Evolutionary conservation across 1,140 invertebrate genomes (phyloP).

Genomic region (Sminthurinus signatus): DNA sequence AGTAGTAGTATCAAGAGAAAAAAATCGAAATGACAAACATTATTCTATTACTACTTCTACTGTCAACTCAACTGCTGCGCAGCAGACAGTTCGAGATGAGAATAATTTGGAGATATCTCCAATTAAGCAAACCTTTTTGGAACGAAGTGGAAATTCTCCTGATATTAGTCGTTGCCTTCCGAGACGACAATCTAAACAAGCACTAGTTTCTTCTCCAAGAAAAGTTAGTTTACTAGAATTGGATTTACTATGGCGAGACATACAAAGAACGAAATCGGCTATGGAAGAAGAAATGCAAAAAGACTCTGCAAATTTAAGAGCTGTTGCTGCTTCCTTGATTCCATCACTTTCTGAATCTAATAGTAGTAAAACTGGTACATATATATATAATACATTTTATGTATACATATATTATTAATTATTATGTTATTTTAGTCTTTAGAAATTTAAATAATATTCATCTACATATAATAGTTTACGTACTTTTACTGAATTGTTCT

Average conservation of each 20-base stretch:
- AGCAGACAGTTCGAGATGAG: constrained; percentile 6
- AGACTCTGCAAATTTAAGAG: constrained; percentile 5
- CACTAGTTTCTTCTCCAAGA: background rate
- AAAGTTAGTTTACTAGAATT: constrained; percentile 21
- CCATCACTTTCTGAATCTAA: no score
- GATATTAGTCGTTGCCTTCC: constrained; percentile 15
- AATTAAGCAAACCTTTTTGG: background rate
- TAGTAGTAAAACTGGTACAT: no score
- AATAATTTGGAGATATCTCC: constrained; percentile 4
- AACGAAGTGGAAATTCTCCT: background rate
- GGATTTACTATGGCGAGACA: constrained; percentile 24
- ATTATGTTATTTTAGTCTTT: no score
- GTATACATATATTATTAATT: no score
- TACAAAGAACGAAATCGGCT: constrained; percentile 19
- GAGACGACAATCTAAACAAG: background rate
- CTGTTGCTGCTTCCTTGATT: background rate
- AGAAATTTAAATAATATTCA: no score
- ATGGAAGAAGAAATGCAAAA: constrained; percentile 26
- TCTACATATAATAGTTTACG: no score
- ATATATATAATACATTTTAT: no score
- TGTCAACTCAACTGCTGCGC: background rate
- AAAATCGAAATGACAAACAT: no score
- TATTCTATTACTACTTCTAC: no score
- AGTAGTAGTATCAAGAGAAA: no score
- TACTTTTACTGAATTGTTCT: no score